Evolutionary conservation across 2,888 invertebrate species (phyloP), one percentile per base, ranked within the genome.

Genomic region (Coleophora deauratella): DNA sequence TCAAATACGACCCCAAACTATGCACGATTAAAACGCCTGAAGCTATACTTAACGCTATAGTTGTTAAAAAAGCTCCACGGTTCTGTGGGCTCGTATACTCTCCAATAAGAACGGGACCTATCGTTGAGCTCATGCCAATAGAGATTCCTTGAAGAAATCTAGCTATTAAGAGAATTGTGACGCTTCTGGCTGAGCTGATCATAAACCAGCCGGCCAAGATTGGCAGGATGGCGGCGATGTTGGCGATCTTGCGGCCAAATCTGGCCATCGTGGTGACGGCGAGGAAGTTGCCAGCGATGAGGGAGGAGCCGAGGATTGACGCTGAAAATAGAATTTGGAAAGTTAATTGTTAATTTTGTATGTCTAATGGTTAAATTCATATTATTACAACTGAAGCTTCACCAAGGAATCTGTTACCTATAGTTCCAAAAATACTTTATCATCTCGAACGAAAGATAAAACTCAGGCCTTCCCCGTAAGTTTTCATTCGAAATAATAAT

Each of bases 1-100:
- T 55, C 0, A 87, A 56, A 52, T 79, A 87, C 1, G 87, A 87
- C 0, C 92, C 91, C 12, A 91, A 55, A 0, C 81, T 61, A 52
- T 92, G 91, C 1, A 88, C 86, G 0, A 84, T 48, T 4, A 90
- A 66, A 4, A 91, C 87, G 2, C 90, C 91, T 4, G 77, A 47
- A 0, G 90, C 87, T 27, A 89, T 85, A 0, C 87, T 79, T 1
- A 90, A 62, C 0, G 89, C 87, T 10, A 89, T 86, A 0, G 85
- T 82, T 36, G 90, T 86, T 27, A 90, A 69, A 11, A 90, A 78
- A 0, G 87, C 76, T 11, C 91, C 90, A 38, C 91, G 74, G 38
- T 89, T 81, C 37, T 72, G 81, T 0, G 88, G 90, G 35, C 87
- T 84, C 6, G 85, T 77, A 35, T 81, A 87, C 62, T 89, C 89